phyloP scores from a whole-genome alignment of 2,888 invertebrate genomes.

The Dolichopus griseipennis region DNA sequence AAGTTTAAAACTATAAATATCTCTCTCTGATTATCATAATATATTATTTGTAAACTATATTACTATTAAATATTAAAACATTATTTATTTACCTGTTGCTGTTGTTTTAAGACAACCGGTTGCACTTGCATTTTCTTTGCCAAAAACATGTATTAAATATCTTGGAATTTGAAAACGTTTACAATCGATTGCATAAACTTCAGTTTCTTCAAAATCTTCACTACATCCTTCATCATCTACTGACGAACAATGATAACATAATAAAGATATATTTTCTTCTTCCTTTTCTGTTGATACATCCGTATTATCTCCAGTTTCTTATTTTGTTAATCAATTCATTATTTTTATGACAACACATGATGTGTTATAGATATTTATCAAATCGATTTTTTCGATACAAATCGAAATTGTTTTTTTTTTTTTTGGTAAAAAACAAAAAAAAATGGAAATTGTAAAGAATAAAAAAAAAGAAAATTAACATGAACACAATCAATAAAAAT shows the following conservation, averaged over 20 bases:
- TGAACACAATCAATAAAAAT: too few species aligned
- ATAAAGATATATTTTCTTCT: neutral
- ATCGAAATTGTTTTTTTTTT: too few species aligned
- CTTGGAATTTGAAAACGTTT: neutral
- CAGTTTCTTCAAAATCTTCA: neutral
- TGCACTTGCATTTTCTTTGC: neutral
- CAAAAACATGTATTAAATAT: neutral
- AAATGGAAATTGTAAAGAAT: too few species aligned
- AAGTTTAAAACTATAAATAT: too few species aligned
- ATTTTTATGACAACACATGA: too few species aligned
- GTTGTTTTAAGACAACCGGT: constrained; percentile 1
- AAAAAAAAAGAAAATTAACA: too few species aligned
- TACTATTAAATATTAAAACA: neutral
- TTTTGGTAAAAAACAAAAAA: too few species aligned
- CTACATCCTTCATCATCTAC: neutral
- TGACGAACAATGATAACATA: neutral
- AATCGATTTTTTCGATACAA: too few species aligned
- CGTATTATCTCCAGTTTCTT: neutral
- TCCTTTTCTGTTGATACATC: neutral
- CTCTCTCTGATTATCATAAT: too few species aligned
- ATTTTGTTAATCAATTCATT: too few species aligned
- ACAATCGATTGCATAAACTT: neutral
- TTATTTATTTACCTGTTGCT: neutral
- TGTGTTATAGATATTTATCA: too few species aligned
- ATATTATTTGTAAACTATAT: too few species aligned